Conservation (phyloP, 2,888 invertebrate species). For the Tricholauxania praeusta region DNA sequence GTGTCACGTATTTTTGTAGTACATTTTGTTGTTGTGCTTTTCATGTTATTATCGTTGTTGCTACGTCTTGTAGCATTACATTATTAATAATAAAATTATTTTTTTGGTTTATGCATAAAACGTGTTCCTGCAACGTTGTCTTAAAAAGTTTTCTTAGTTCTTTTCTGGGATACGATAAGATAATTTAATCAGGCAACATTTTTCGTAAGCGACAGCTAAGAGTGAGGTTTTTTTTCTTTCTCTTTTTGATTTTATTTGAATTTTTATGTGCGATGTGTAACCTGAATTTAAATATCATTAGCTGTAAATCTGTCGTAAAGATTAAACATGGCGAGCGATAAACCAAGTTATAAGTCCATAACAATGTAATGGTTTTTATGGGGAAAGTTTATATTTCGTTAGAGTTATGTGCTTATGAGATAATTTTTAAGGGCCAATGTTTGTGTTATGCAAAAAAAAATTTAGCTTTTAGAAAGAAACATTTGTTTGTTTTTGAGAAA, state of each 20-base stretch:
- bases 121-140: constrained; percentile 8
- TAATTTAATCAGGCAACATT: constrained; percentile 29
- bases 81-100: constrained; percentile 22
- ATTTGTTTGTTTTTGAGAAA: too few relatives aligned
- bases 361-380: too few relatives aligned
- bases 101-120: constrained; percentile 38
- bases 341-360: too few relatives aligned
- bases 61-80: constrained; percentile 1
- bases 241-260: background rate
- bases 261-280: background rate
- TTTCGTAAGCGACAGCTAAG: background rate
- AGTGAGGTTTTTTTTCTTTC: background rate
- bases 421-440: too few relatives aligned
- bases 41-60: constrained; percentile 11
- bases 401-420: too few relatives aligned
- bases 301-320: too few relatives aligned
- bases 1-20: background rate
- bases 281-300: background rate
- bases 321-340: too few relatives aligned
- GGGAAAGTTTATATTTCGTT: too few relatives aligned
- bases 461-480: too few relatives aligned
- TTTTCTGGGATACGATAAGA: constrained; percentile 15
- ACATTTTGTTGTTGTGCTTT: constrained; percentile 2
- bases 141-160: constrained; percentile 22
- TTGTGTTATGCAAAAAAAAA: too few relatives aligned